phyloP scores from a whole-genome alignment of 2,888 invertebrate genomes.

The Eilema sororculum region DNA sequence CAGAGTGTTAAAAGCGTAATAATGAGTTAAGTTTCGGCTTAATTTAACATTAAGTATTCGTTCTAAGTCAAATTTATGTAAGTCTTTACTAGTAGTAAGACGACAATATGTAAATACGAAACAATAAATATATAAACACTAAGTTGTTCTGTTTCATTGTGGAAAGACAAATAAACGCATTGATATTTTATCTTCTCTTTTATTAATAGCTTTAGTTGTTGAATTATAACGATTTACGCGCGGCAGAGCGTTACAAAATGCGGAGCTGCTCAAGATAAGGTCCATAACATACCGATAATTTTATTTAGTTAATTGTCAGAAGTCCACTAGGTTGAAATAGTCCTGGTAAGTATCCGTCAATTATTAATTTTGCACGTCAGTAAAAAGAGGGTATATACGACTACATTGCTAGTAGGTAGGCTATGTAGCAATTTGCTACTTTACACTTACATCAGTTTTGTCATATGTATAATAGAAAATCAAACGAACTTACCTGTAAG shows the following conservation, averaged over 20 bases:
- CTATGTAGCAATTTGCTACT: too few species aligned
- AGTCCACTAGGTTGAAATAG: too few species aligned
- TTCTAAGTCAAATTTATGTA: slow-evolving; percentile 49
- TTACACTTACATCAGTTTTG: too few species aligned
- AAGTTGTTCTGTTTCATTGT: slow-evolving; percentile 47
- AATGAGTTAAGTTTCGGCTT: slow-evolving; percentile 6
- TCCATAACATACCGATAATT: too few species aligned
- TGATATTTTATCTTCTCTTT: slow-evolving; percentile 58
- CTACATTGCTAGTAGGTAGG: too few species aligned
- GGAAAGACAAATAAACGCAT: slow-evolving; percentile 51
- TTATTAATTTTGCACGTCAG: too few species aligned
- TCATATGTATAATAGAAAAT: too few species aligned
- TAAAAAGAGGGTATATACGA: too few species aligned
- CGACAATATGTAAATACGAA: slow-evolving; percentile 46
- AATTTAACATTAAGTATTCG: slow-evolving; percentile 43
- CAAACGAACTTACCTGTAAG: too few species aligned
- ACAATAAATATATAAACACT: slow-evolving; percentile 38
- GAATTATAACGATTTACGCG: slow-evolving; percentile 50
- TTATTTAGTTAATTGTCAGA: too few species aligned
- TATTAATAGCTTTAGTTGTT: slow-evolving; percentile 51
- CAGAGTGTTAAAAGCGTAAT: not conserved
- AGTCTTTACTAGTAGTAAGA: slow-evolving; percentile 40
- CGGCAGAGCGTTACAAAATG: slow-evolving; percentile 27
- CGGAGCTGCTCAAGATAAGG: slow-evolving; percentile 8
- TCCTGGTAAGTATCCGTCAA: too few species aligned